These are phyloP conservation scores for Archocentrus centrarchus DNA, from an alignment of 2,113 vertebrate genomes.

Conservation along the genomic window DNA sequence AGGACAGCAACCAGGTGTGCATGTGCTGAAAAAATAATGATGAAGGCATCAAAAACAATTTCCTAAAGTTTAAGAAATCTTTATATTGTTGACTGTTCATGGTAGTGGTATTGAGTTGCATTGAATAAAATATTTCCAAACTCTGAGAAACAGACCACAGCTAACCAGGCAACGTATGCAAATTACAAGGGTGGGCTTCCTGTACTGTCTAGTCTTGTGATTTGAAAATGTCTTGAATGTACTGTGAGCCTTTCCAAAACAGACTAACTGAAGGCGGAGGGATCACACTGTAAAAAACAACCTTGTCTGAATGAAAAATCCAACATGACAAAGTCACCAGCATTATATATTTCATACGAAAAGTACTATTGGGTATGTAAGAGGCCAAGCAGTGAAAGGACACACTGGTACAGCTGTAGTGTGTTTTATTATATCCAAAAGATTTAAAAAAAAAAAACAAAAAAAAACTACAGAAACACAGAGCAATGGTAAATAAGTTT, in stretches of 20 bases:
- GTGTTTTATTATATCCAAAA: neutral
- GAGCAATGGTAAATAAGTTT: neutral
- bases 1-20: conserved; percentile 9
- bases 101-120: neutral
- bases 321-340: neutral
- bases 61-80: neutral
- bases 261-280: neutral
- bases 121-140: neutral
- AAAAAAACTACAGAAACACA: neutral
- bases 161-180: fast-evolving
- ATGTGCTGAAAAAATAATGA: neutral
- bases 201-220: neutral
- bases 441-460: neutral
- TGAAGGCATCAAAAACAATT: neutral
- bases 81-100: neutral
- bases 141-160: neutral
- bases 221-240: neutral
- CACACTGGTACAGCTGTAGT: neutral
- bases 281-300: neutral
- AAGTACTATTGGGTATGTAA: neutral
- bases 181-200: neutral
- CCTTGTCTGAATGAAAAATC: neutral
- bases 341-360: neutral
- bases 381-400: neutral
- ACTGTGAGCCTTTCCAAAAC: neutral